Conservation (phyloP, 2,113 vertebrate genomes). For the Melanotaenia duboulayi region DNA sequence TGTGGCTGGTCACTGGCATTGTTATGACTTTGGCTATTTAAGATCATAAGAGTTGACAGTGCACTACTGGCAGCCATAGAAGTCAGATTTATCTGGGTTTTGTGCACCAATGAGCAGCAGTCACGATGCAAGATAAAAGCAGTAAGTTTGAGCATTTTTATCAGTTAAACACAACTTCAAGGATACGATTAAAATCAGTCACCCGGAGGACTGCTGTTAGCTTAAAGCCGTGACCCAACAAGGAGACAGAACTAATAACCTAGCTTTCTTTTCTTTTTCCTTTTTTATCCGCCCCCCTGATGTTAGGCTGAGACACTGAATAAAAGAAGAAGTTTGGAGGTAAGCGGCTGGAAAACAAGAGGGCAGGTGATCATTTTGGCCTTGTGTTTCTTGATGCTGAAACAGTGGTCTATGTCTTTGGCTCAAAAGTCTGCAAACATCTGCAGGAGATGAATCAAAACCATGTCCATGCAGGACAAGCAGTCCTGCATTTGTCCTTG, state of each 20-base stretch:
- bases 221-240: conserved; percentile 3
- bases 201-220: conserved; percentile 19
- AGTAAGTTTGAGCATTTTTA: conserved; percentile 26
- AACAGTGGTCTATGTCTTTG: conserved; percentile 22
- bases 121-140: conserved; percentile 22
- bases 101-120: conserved; percentile 52
- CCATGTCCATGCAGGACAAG: background rate
- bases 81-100: conserved; percentile 47
- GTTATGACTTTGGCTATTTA: conserved; percentile 68
- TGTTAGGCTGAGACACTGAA: conserved; percentile 32
- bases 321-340: conserved; percentile 13
- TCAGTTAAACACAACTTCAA: conserved; percentile 48
- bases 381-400: conserved; percentile 38
- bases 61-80: conserved; percentile 62
- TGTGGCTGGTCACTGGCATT: conserved; percentile 64
- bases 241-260: conserved; percentile 10
- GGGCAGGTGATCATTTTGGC: too few species aligned
- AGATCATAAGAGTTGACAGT: conserved; percentile 74
- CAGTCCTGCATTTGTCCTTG: background rate
- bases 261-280: background rate
- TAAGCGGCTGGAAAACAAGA: conserved; percentile 6
- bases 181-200: conserved; percentile 28
- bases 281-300: conserved; percentile 34
- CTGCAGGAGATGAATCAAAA: conserved; percentile 34
- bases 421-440: conserved; percentile 36